Evolutionary conservation across 2,888 invertebrate species (phyloP), one percentile per base, ranked within the genome.

Genomic region (Salpingus planirostris): DNA sequence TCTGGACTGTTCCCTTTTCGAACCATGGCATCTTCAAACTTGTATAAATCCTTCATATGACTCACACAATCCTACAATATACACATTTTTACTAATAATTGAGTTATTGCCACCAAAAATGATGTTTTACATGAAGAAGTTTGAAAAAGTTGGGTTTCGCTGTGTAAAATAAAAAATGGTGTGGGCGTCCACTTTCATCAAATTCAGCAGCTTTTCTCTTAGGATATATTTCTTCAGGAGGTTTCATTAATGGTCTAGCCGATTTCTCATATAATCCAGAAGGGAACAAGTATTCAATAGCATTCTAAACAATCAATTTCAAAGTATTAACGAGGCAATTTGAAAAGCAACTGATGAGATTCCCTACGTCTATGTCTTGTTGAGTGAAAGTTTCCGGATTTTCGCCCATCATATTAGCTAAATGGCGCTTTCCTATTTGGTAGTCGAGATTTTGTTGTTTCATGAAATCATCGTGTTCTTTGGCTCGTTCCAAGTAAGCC

Each of bases 361-460:
- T 21, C 27, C 67, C 67, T 69, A 87, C 86, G 66, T 92, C 78
- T 15, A 96, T 74, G 59, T 93, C 88, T 31, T 78, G 73, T 58
- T 95, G 88, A 0, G 85, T 84, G 58, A 97, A 89, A 1, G 74
- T 78, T 53, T 91, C 86, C 0, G 86, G 81, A 69, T 96, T 85
- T 62, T 82, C 80, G 1, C 96, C 96, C 97, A 98, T 98, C 79
- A 98, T 98, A 62, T 95, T 96, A 1, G 98, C 97, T 42, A 98
- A 73, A 69, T 98, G 95, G 15, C 95, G 71, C 61, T 86, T 90
- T 10, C 98, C 98, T 53, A 92, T 80, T 60, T 88, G 80, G 62
- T 78, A 98, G 53, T 93, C 88, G 7, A 74, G 62, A 28, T 73
- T 70, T 63, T 91, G 80, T 41, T 75, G 73, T 52, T 78, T 74